A percentile compares a stretch with the other conserved stretches of the same genome.
Evolutionary conservation across 2,113 vertebrate species (phyloP).

Genomic region (Coturnix japonica): DNA sequence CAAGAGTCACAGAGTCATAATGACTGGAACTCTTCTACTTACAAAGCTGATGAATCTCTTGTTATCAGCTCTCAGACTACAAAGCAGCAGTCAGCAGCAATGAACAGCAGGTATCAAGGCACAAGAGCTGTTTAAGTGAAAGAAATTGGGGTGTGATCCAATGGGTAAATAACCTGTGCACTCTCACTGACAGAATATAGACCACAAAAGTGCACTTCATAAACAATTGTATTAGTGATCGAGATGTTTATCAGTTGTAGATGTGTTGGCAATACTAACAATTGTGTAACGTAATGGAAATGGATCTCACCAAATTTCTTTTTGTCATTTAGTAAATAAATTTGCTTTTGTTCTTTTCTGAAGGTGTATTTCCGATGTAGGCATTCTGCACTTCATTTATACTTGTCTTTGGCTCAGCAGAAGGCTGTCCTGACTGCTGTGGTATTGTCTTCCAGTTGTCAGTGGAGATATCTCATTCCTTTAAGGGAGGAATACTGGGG

Average conservation of each 20-base stretch:
- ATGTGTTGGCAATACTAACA: not conserved
- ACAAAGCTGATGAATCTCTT: not conserved
- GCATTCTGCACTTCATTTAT: not conserved
- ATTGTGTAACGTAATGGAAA: not conserved
- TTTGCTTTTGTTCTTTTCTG: not conserved
- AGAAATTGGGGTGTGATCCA: not conserved
- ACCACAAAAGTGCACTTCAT: not conserved
- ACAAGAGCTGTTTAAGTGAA: not conserved
- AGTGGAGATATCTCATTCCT: not conserved
- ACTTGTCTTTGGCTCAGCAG: not conserved
- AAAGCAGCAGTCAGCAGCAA: slow-evolving; percentile 2
- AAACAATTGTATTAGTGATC: not conserved
- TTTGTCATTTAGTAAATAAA: not conserved
- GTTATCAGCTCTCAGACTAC: not conserved
- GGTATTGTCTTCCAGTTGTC: not conserved
- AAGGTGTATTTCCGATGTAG: not conserved
- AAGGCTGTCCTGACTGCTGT: not conserved
- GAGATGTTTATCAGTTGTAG: not conserved
- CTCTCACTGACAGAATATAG: not conserved
- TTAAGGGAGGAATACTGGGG: accelerated
- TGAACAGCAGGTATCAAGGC: not conserved
- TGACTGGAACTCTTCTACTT: not conserved
- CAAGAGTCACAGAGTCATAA: not conserved
- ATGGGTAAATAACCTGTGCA: not conserved
- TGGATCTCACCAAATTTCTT: not conserved